phyloP scores from a whole-genome alignment of 2,888 invertebrate genomes.

The Rhamphomyia laevipes region DNA sequence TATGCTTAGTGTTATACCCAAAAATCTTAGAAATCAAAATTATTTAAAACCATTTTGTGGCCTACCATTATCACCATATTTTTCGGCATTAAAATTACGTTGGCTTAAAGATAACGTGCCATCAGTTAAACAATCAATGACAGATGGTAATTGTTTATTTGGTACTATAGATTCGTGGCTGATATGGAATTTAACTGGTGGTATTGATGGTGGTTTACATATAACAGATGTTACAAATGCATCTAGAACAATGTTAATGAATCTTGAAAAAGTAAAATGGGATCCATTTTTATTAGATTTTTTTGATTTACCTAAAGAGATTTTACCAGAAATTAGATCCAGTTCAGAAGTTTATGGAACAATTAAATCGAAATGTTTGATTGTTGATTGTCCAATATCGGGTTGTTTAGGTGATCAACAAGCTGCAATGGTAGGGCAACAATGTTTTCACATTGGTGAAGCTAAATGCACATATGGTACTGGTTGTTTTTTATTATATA shows the following conservation, averaged over 20 bases:
- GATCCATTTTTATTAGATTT: constrained; percentile 64
- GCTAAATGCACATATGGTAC: constrained; percentile 92
- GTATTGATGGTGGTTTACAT: constrained; percentile 62
- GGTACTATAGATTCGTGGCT: constrained; percentile 94
- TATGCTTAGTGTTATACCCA: constrained; percentile 56
- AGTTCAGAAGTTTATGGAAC: constrained; percentile 77
- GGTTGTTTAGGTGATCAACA: constrained; percentile 89
- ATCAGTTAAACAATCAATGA: constrained; percentile 57
- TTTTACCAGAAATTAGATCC: constrained; percentile 72
- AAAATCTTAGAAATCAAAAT: constrained; percentile 50
- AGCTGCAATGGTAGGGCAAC: constrained; percentile 80
- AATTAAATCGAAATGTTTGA: constrained; percentile 36
- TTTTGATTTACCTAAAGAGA: constrained; percentile 63
- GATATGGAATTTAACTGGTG: constrained; percentile 70
- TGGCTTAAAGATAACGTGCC: constrained; percentile 83
- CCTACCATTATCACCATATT: constrained; percentile 76
- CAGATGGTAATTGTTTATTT: constrained; percentile 58
- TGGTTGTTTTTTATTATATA: constrained; percentile 86
- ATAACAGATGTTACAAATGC: constrained; percentile 91
- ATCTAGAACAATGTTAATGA: constrained; percentile 89
- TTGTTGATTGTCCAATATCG: constrained; percentile 65
- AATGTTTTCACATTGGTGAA: constrained; percentile 71
- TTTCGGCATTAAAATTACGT: constrained; percentile 75
- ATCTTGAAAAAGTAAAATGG: constrained; percentile 72
- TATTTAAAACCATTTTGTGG: constrained; percentile 63